Conservation (phyloP, 2,113 vertebrate species). For the Limanda limanda region DNA sequence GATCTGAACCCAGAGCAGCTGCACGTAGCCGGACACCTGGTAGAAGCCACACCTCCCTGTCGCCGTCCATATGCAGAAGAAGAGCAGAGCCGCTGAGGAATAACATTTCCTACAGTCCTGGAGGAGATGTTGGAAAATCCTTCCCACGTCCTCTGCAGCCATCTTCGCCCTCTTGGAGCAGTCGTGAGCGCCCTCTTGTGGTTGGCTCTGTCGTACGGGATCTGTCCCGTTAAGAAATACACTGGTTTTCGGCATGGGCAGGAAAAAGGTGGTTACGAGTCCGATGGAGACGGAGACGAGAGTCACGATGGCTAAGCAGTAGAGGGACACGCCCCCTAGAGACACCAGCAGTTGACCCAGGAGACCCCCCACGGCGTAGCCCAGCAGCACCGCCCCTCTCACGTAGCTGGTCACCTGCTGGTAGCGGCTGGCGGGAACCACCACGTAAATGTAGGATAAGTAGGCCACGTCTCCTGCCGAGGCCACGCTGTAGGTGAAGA, state of each 20-base stretch:
- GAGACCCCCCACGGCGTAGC: slow-evolving; percentile 84
- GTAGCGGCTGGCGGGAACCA: slow-evolving; percentile 81
- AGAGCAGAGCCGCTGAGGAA: slow-evolving; percentile 83
- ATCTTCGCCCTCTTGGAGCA: background rate
- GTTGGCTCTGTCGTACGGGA: slow-evolving; percentile 5
- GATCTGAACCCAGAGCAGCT: slow-evolving; percentile 85
- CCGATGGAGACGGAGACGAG: slow-evolving; percentile 84
- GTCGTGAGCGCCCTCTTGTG: background rate
- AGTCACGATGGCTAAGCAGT: slow-evolving; percentile 85
- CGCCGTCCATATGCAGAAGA: slow-evolving; percentile 88
- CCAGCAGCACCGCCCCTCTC: slow-evolving; percentile 83
- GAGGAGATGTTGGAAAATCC: slow-evolving; percentile 78
- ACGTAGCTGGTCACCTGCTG: slow-evolving; percentile 89
- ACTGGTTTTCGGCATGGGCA: slow-evolving; percentile 87
- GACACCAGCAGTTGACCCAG: slow-evolving; percentile 85
- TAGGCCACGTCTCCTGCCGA: slow-evolving; percentile 86
- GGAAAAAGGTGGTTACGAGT: slow-evolving; percentile 83
- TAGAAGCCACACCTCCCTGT: slow-evolving; percentile 87
- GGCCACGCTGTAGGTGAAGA: slow-evolving; percentile 86
- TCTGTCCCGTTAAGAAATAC: slow-evolving; percentile 80
- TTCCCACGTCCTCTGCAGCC: slow-evolving; percentile 2
- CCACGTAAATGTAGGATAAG: slow-evolving; percentile 88
- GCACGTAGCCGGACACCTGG: slow-evolving; percentile 85
- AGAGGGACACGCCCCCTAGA: slow-evolving; percentile 78
- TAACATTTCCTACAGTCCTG: slow-evolving; percentile 84